These are phyloP conservation scores for Macquaria australasica DNA, from an alignment of 2,113 vertebrate genomes.

Conservation along the genomic window DNA sequence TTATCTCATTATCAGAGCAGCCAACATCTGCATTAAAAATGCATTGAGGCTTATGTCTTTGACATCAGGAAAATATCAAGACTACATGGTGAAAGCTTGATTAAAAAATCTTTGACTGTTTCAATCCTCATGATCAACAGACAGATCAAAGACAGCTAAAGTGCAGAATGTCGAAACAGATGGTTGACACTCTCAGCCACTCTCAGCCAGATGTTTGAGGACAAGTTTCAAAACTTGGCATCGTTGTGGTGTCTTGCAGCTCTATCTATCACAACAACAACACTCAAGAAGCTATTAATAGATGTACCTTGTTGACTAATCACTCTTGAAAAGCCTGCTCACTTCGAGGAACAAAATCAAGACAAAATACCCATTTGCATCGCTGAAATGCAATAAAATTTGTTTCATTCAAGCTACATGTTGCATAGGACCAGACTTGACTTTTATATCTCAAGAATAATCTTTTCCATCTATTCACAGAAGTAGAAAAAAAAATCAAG, in stretches of 20 bases:
- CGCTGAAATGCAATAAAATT: neutral
- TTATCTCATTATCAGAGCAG: constrained; percentile 11
- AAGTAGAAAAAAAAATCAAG: neutral
- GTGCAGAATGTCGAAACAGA: neutral
- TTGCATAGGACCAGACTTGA: constrained; percentile 3
- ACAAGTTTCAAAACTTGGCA: neutral
- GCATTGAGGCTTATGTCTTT: constrained; percentile 4
- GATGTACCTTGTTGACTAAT: constrained; percentile 38
- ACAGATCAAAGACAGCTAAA: neutral
- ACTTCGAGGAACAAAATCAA: constrained; percentile 8
- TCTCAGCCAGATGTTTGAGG: neutral
- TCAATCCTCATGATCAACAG: neutral
- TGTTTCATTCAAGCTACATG: neutral
- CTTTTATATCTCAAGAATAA: neutral
- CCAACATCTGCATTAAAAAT: constrained; percentile 23
- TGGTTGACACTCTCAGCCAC: neutral
- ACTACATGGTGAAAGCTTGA: neutral
- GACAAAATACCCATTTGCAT: neutral
- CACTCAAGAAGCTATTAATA: constrained; percentile 3
- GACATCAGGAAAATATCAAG: constrained; percentile 27
- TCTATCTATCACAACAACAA: neutral
- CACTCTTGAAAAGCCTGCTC: neutral
- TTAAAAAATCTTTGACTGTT: neutral
- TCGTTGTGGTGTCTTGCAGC: neutral
- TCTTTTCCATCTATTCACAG: constrained; percentile 4